These are phyloP conservation scores for Pseudopleuronectes americanus DNA, from an alignment of 2,797 vertebrate genomes.

Conservation along the genomic window DNA sequence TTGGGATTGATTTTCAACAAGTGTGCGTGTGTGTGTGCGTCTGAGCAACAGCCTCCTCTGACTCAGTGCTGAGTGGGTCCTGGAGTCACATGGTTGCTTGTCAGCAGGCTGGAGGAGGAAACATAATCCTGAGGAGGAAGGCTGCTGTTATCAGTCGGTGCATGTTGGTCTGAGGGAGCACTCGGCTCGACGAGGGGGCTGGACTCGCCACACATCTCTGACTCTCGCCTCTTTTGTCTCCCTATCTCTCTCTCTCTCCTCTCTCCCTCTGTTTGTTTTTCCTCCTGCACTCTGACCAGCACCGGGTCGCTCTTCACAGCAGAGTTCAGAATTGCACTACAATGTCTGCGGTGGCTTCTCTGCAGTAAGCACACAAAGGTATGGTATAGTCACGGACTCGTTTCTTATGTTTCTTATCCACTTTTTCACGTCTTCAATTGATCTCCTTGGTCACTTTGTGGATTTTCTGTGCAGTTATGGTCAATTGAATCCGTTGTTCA, in stretches of 20 bases:
- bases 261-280: conserved; percentile 59
- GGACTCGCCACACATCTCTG: conserved; percentile 54
- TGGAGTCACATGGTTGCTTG: conserved; percentile 85
- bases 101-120: conserved; percentile 82
- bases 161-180: conserved; percentile 54
- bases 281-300: conserved; percentile 70
- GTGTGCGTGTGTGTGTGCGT: conserved; percentile 1
- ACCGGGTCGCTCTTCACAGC: conserved; percentile 65
- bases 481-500: conserved; percentile 22
- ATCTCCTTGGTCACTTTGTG: background rate
- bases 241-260: conserved; percentile 39
- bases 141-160: conserved; percentile 76
- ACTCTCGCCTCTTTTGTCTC: conserved; percentile 31
- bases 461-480: background rate
- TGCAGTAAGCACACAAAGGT: conserved; percentile 84
- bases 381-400: conserved; percentile 35
- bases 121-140: conserved; percentile 82
- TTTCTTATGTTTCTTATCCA: conserved; percentile 8
- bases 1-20: background rate
- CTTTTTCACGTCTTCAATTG: background rate
- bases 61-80: conserved; percentile 80
- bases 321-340: conserved; percentile 80
- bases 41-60: conserved; percentile 49
- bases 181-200: conserved; percentile 39
- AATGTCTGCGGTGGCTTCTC: conserved; percentile 82